A percentile compares a stretch with the other conserved stretches of the same genome.
Evolutionary conservation across 2,888 invertebrate species (phyloP).

Genomic region (Drosophila pseudotakahashii): DNA sequence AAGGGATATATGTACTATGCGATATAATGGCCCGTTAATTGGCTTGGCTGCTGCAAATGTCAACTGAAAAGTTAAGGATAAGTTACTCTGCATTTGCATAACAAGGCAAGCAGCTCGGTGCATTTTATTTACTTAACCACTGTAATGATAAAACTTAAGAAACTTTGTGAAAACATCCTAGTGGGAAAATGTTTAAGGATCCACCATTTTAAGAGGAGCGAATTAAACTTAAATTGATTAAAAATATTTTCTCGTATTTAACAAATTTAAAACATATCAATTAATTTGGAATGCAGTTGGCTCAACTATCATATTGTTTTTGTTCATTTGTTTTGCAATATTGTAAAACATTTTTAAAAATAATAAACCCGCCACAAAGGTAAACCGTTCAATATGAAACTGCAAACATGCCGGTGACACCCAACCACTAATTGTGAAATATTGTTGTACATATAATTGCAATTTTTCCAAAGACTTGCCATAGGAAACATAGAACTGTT

Average conservation of each 20-base stretch:
- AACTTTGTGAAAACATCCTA: neutral
- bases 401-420: neutral
- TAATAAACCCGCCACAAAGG: neutral
- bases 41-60: conserved; percentile 44
- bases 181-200: neutral
- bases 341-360: no score
- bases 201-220: neutral
- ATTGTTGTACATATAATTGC: neutral
- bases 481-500: neutral
- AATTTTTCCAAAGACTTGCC: neutral
- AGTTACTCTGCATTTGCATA: conserved; percentile 31
- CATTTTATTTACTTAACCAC: conserved; percentile 37
- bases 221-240: no score
- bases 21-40: conserved; percentile 62
- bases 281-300: no score
- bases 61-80: conserved; percentile 45
- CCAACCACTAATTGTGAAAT: conserved; percentile 6
- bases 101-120: conserved; percentile 31
- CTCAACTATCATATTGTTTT: no score
- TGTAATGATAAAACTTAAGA: neutral
- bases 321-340: no score
- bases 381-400: neutral
- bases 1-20: neutral
- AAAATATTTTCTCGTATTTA: no score
- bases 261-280: no score